Base-by-base conservation (phyloP, 1,140 invertebrate species). In the Holcopasites calliopsidis region DNA sequence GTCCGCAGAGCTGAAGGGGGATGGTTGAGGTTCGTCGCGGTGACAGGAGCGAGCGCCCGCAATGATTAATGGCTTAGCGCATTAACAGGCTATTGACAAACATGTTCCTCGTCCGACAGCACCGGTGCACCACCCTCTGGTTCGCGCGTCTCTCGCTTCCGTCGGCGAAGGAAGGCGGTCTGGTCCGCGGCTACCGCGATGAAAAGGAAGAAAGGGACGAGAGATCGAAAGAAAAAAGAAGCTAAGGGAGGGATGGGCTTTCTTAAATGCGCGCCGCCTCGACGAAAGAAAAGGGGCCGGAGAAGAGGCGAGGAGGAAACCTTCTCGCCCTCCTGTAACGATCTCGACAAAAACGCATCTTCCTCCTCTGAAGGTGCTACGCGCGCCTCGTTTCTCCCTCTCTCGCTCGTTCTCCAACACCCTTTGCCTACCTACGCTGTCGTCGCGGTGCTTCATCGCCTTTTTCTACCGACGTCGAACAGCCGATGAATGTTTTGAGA, bases 51-150 rank as follows among this genome's bases (percentile, higher is more conserved):
- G 85, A 83, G 62, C 85, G 81, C 84, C 85, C 85, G 84, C 86
- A 91, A 91, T 91, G 90, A 91, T 91, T 91, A 91, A 91, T 91
- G 89, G 88, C 89, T 91, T 91, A 90, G 87, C 82, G 88, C 90
- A 91, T 91, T 91, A 91, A 90, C 89, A 88, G 86, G 85, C 89
- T 89, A 91, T 91, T 91, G 90, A 91, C 89, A 91, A 91, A 90
- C 90, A 89, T 87, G 88, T 88, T 89, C 84, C 86, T 87, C 86
- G 85, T 75, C 78, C 79, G 72, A 75, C 50, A 57, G 61, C 74
- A 73, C 68, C 76, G 73, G 73, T 31, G 44, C 44, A 7, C 47
- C 79, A 78, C 77, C 70, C 58, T 80, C 70, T 77, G 62, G 70
- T 71, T 81, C 82, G 72, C 82, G 83, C 77, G 76, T 77, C 69